Evolutionary conservation across 2,888 invertebrate species (phyloP), one percentile per base, ranked within the genome.

Genomic region (Odontothrips loti): DNA sequence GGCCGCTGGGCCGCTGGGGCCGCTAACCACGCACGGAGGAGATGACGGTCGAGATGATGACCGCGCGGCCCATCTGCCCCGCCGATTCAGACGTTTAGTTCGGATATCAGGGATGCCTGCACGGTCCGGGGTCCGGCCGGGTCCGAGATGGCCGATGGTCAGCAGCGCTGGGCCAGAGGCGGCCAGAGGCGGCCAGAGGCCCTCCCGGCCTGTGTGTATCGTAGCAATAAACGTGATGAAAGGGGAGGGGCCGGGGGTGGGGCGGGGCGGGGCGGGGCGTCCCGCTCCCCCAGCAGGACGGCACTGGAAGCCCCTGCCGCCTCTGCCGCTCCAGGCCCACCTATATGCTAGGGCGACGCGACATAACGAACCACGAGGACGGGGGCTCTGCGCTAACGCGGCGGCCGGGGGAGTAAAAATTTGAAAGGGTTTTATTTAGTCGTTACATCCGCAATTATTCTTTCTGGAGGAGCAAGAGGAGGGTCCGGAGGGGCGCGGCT

Each of bases 91-190:
- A 75, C 68, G 68, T 75, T 58, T 17, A 58, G 58, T 58, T 75
- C 68, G 68, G 68, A 23, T 75, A 75, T 75, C 68, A 75, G 68
- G 23, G 27, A 75, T 75, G 68, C 68, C 68, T 75, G 68, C 68
- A 75, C 68, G 68, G 68, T 9, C 27, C 9, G 68, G n/a, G 68
- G 51, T 20, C 23, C n/a, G 23, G 68, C n/a, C 23, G 68, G 34
- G 34, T 43, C 34, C 34, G 34, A 2, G 34, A 43, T 43, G 34
- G 34, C 34, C 34, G 34, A 43, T 6, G 34, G 34, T 43, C 34
- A 43, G 34, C 34, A 43, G 20, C 15, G 17, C 68, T 27, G 1
- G 2, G 68, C 27, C 27, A 12, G 68, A 43, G 68, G 27, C 68
- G 23, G 68, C 23, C n/a, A 48, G 48, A 12, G n/a, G 68, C 68